Base-by-base conservation (phyloP, 2,113 vertebrate genomes). In the Eptesicus fuscus region DNA sequence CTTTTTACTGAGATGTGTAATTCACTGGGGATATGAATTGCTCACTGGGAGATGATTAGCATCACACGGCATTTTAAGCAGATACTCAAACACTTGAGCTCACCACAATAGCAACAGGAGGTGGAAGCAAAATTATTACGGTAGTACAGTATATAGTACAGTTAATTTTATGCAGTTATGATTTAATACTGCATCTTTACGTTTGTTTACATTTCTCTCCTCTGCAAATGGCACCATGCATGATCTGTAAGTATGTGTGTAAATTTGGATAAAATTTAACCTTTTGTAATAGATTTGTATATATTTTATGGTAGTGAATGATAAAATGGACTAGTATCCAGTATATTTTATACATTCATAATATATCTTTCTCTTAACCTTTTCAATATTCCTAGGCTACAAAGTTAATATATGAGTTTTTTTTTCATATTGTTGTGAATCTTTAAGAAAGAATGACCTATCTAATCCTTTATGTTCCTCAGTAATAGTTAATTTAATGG, bases 401-500 rank as follows among this genome's bases (percentile, higher is more conserved):
- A 16, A 17, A 82, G 37, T 82, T 82, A 3, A 61, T 61, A 28
- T 82, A 37, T 42, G 25, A 42, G 37, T 1, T 63, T 82, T 79
- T 79, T 79, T 79, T 44, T 42, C 23, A 82, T 4, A 63, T 82
- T 63, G 56, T 18, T 37, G 13, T 56, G 30, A 61, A 82, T 42
- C 28, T 44, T 18, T 17, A 82, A 82, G 25, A 56, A 83, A 73
- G 67, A 92, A 51, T 79, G 20, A 32, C 49, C 42, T 83, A 4
- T 79, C 40, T 77, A 80, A 28, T 73, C 2, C 12, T 18, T 47
- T 9, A 76, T 71, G 84, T 80, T 85, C 22, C 11, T 37, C 49
- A 80, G 22, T 93, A 71, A 53, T 92, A 74, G 30, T 95, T 91
- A 90, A 59, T 28, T n/a, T 80, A 71, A 87, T 88, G 10, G 22